Conservation (phyloP, 2,113 vertebrate species). For the Scalopus aquaticus region DNA sequence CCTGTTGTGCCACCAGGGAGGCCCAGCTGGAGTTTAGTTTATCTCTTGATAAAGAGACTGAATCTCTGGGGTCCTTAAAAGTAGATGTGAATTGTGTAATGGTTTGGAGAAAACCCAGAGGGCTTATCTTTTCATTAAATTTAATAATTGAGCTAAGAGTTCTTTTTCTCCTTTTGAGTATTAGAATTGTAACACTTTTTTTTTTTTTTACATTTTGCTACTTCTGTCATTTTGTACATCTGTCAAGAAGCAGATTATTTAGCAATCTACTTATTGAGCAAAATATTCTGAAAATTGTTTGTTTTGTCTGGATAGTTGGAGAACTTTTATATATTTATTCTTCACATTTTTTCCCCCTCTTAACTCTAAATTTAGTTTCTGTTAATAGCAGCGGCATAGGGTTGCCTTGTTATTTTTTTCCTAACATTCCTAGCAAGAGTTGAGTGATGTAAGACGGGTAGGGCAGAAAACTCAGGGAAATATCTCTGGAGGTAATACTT, state of each 20-base stretch:
- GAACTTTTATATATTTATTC: constrained; percentile 39
- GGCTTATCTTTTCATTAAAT: neutral
- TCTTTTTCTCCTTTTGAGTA: constrained; percentile 5
- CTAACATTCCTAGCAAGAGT: neutral
- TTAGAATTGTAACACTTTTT: constrained; percentile 4
- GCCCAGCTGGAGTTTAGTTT: no score
- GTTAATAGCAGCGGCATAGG: neutral
- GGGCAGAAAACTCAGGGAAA: neutral
- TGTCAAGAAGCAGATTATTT: constrained; percentile 33
- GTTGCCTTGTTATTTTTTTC: neutral
- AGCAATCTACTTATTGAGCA: constrained; percentile 48
- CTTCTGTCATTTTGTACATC: constrained; percentile 24
- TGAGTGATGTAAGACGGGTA: neutral
- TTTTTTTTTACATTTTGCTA: neutral
- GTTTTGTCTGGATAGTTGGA: constrained; percentile 32
- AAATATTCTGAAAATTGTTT: constrained; percentile 55
- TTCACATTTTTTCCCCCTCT: neutral
- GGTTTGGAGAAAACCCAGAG: neutral
- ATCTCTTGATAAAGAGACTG: constrained; percentile 21
- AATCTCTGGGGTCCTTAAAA: neutral
- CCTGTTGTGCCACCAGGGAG: no score
- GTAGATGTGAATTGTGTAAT: neutral
- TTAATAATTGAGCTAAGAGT: neutral
- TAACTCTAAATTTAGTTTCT: constrained; percentile 29
- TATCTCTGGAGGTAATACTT: neutral